A percentile compares a stretch with the other conserved stretches of the same genome.
These are phyloP conservation scores for Salticus scenicus DNA, from an alignment of 2,888 invertebrate genomes.

Conservation along the genomic window DNA sequence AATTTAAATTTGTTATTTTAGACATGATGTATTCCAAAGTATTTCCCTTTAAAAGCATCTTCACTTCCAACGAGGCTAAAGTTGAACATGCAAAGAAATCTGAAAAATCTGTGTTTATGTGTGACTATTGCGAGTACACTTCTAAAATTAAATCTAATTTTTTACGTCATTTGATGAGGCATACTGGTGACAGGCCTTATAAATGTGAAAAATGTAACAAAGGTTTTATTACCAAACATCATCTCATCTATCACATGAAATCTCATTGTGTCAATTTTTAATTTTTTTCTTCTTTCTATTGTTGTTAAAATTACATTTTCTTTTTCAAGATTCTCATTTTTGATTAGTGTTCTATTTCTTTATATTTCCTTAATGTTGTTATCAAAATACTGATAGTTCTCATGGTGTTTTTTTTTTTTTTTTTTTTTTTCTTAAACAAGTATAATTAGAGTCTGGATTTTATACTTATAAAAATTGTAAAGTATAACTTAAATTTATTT, in stretches of 20 bases:
- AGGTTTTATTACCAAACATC: constrained; percentile 49
- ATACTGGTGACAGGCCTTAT: constrained; percentile 47
- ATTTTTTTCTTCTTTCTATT: not conserved
- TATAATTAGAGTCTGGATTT: too few relatives aligned
- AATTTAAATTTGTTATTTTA: not conserved
- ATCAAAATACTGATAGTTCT: too few relatives aligned
- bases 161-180: constrained; percentile 46
- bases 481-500: too few relatives aligned
- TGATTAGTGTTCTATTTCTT: too few relatives aligned
- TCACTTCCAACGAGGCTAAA: not conserved
- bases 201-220: constrained; percentile 31
- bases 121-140: constrained; percentile 28
- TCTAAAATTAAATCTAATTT: constrained; percentile 37
- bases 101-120: not conserved
- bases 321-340: too few relatives aligned
- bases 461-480: too few relatives aligned
- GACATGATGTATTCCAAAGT: not conserved
- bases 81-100: not conserved
- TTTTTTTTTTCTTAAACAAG: too few relatives aligned
- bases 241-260: constrained; percentile 45
- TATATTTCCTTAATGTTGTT: too few relatives aligned
- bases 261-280: not conserved
- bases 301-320: too few relatives aligned
- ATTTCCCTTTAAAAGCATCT: not conserved
- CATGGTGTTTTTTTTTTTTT: too few relatives aligned